phyloP scores from a whole-genome alignment of 1,140 invertebrate genomes.

The Lucilia cuprina region DNA sequence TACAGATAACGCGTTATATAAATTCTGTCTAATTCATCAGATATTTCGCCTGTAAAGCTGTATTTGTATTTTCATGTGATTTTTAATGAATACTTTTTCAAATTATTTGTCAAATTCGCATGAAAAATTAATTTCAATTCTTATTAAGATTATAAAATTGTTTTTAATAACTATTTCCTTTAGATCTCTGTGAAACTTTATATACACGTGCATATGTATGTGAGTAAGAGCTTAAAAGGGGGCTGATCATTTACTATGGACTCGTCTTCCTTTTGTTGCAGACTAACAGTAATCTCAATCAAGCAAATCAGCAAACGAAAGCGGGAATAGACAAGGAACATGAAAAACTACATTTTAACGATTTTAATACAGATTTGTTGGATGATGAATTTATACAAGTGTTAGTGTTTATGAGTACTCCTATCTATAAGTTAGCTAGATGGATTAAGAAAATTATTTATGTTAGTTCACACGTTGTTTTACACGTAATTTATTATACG shows the following conservation, averaged over 20 bases:
- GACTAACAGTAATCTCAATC: conserved; percentile 19
- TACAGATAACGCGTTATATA: no score
- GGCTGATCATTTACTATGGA: not conserved
- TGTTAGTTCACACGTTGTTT: conserved; percentile 63
- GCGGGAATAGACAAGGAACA: not conserved
- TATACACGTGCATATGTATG: not conserved
- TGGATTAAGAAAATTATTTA: conserved; percentile 58
- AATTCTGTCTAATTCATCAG: no score
- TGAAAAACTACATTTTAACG: not conserved
- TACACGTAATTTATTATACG: conserved; percentile 48
- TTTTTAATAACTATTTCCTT: not conserved
- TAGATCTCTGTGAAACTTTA: no score
- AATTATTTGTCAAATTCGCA: no score
- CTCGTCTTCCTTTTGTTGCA: not conserved
- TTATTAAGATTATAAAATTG: no score
- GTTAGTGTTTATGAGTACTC: not conserved
- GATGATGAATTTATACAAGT: no score
- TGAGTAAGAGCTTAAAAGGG: not conserved
- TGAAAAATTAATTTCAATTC: no score
- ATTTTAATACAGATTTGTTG: no score
- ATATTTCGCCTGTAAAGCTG: no score
- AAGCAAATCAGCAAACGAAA: not conserved
- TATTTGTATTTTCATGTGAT: no score
- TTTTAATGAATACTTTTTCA: no score
- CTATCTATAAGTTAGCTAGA: not conserved